Evolutionary conservation across 2,888 invertebrate genomes (phyloP), one percentile per base, ranked within the genome.

Genomic region (Melanostoma mellinum): DNA sequence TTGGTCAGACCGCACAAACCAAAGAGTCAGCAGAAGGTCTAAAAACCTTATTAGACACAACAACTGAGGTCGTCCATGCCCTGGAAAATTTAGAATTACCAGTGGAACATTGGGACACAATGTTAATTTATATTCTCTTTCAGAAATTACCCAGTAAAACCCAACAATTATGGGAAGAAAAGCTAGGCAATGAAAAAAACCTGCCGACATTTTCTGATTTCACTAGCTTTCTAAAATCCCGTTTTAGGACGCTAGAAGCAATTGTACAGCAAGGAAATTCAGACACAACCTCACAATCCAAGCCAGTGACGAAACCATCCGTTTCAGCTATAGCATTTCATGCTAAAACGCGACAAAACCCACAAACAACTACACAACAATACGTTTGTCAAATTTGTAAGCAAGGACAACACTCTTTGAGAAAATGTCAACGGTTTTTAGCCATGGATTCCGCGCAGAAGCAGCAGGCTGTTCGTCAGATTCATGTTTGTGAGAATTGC

Each of bases 401-500:
- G 6, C 32, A 46, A 33, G 46, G 61, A 10, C 60, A 61, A 32
- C 60, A 63, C 8, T 35, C 36, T 4, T 46, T 50, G 3, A 38
- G 46, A 20, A 50, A 44, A 8, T 50, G 63, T 38, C 10, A 63
- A 1, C 33, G 6, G 30, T 63, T 63, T 63, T 46, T 10, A 35
- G 36, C 6, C 8, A 63, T 63, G 50, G 50, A 63, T 10, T 4
- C 30, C 9, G 0, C 38, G 6, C 63, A 46, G 10, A 46, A 35
- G 2, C 10, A 32, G 8, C 63, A 63, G 38, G 46, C 46, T 20
- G 50, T 50, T 5, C 35, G 38, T 9, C 46, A 30, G 6, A 36
- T 20, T 20, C 36, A 36, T 6, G 63, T 50, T 6, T 50, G 63
- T 46, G 60, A 46, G 8, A 61, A 61, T 5, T 61, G 60, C 35